A percentile compares a stretch with the other conserved stretches of the same genome.
These are phyloP conservation scores for Kryphioiulus occultus DNA, from an alignment of 2,888 invertebrate genomes.

Conservation along the genomic window DNA sequence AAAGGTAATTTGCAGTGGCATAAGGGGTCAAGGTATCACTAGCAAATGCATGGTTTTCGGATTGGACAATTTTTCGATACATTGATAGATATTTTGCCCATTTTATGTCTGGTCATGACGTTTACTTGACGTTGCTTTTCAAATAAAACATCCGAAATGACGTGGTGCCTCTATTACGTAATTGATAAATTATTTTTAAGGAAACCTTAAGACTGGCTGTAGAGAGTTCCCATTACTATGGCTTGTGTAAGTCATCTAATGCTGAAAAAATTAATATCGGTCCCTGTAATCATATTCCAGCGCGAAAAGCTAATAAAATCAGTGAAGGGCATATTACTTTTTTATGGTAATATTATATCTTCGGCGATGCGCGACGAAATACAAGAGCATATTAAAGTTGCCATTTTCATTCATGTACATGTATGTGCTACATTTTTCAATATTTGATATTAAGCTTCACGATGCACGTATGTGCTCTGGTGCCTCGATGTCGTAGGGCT, in stretches of 20 bases:
- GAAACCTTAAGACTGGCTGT: neutral
- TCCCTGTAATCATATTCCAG: neutral
- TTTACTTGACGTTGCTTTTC: neutral
- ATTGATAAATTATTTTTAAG: slow-evolving; percentile 18
- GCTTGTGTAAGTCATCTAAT: neutral
- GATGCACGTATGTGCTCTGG: neutral
- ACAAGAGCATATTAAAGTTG: slow-evolving; percentile 12
- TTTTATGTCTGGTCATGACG: neutral
- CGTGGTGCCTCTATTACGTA: neutral
- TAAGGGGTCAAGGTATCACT: too few species aligned
- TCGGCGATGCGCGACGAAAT: neutral
- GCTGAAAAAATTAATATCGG: slow-evolving; percentile 25
- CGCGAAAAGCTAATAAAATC: slow-evolving; percentile 31
- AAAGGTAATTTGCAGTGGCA: too few species aligned
- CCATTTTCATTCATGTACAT: neutral
- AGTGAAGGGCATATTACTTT: slow-evolving; percentile 35
- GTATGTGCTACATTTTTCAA: neutral
- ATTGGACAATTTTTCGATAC: too few species aligned
- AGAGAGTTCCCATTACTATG: neutral
- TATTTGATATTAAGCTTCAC: neutral
- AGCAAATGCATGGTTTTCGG: too few species aligned
- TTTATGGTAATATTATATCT: slow-evolving; percentile 7
- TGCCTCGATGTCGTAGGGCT: neutral
- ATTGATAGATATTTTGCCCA: too few species aligned
- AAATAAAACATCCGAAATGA: neutral